Evolutionary conservation across 2,797 vertebrate species (phyloP).

Genomic region (Pseudomugil tenellus): DNA sequence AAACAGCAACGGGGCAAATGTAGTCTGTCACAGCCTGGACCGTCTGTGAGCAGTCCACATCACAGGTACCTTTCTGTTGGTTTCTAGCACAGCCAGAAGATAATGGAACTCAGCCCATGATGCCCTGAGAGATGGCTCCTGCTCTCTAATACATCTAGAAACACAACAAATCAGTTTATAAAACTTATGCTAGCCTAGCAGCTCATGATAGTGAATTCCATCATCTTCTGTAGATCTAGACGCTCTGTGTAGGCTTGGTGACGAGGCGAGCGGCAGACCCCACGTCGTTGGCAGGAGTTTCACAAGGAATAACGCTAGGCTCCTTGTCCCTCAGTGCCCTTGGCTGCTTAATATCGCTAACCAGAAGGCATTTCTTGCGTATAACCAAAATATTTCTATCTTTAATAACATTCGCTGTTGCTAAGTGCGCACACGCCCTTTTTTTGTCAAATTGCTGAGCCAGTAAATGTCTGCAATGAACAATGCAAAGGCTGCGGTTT

Average conservation of each 20-base stretch:
- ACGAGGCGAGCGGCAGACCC: constrained; percentile 67
- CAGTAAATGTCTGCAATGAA: constrained; percentile 87
- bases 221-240: constrained; percentile 96
- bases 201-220: constrained; percentile 88
- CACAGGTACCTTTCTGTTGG: constrained; percentile 99
- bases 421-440: constrained; percentile 48
- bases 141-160: constrained; percentile 20
- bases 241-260: constrained; percentile 86
- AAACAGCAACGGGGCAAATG: constrained; percentile 98
- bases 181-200: constrained; percentile 31
- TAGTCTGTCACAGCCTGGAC: constrained; percentile 96
- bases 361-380: constrained; percentile 50
- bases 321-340: constrained; percentile 59
- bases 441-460: constrained; percentile 58
- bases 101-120: constrained; percentile 90
- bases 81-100: constrained; percentile 95
- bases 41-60: constrained; percentile 94
- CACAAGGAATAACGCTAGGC: constrained; percentile 54
- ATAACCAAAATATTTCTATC: constrained; percentile 48
- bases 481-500: constrained; percentile 77
- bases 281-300: constrained; percentile 45
- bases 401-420: constrained; percentile 63
- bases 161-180: not conserved
- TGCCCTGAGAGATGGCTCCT: constrained; percentile 55
- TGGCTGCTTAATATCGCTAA: constrained; percentile 72